Evolutionary conservation across 2,888 invertebrate genomes (phyloP), one percentile per base, ranked within the genome.

Genomic region (Drosophila robusta): DNA sequence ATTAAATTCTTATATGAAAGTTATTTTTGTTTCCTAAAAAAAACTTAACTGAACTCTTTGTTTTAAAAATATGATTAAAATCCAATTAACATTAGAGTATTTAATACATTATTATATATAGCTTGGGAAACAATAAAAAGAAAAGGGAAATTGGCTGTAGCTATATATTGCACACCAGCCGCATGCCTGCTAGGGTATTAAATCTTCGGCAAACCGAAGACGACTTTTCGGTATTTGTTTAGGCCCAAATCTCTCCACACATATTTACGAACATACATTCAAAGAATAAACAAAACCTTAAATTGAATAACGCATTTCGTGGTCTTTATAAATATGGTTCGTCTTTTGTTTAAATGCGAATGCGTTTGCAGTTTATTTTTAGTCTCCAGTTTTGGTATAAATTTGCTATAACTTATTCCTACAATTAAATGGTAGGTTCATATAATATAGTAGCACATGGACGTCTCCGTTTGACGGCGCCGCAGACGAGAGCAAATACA

Each of bases 351-450:
- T 82, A 82, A 82, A 82, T 88, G 86, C 83, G 62, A 68, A 70
- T 84, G 64, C 76, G 50, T 69, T 85, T 79, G 70, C 64, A 65
- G 58, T 74, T 77, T 75, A 81, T 84, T 74, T 85, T 65, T 75
- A 85, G 78, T 72, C 57, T 78, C 73, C 75, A 74, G 77, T 84
- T 84, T 84, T 85, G 89, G 86, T 85, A 81, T 81, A 81, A 73
- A 80, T 87, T 85, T 68, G 67, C 70, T 61, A 49, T 77, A 67
- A 80, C 74, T 88, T 77, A 89, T 80, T 77, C 68, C 66, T 81
- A 78, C 58, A 62, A 64, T 72, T 87, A 71, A 36, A 45, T 58
- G 45, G 51, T 71, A 77, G 57, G 61, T 60, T 74, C 61, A 66
- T 70, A 76, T 74, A 74, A 71, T 71, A 86, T 87, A 89, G 88